Evolutionary conservation across 1,140 invertebrate genomes (phyloP).

Genomic region (Neodiprion fabricii): DNA sequence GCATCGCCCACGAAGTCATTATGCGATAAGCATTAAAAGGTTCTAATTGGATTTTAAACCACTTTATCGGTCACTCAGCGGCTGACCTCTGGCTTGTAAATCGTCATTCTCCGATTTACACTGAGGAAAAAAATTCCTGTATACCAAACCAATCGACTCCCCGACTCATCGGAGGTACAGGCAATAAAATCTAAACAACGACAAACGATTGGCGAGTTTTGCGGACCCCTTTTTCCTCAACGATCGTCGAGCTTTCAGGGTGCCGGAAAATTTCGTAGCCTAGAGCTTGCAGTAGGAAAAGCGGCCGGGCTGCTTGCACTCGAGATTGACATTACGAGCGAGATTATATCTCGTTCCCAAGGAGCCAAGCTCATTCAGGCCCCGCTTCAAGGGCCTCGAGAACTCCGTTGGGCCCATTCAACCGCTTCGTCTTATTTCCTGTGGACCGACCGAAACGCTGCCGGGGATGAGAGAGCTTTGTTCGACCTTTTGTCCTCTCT

Average conservation of each 20-base stretch:
- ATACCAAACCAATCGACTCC: no score
- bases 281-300: no score
- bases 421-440: slow-evolving; percentile 6
- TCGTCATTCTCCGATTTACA: no score
- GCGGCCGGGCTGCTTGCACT: slow-evolving; percentile 20
- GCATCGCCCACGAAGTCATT: not conserved
- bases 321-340: slow-evolving; percentile 43
- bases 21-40: slow-evolving; percentile 42
- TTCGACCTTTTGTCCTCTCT: slow-evolving; percentile 47
- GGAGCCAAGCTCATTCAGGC: slow-evolving; percentile 29
- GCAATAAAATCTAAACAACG: no score
- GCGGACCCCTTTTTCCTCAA: not conserved
- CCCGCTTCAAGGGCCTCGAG: not conserved
- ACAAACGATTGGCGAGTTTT: not conserved
- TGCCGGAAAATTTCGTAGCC: no score
- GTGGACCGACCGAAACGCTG: not conserved
- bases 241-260: no score
- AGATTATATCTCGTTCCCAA: slow-evolving; percentile 50
- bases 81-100: slow-evolving; percentile 12
- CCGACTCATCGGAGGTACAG: no score
- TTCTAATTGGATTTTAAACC: slow-evolving; percentile 43
- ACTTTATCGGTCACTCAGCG: slow-evolving; percentile 44
- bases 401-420: slow-evolving; percentile 1
- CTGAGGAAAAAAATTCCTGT: no score
- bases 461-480: slow-evolving; percentile 33